Conservation (phyloP, 2,888 invertebrate species). For the Lithosia quadra region DNA sequence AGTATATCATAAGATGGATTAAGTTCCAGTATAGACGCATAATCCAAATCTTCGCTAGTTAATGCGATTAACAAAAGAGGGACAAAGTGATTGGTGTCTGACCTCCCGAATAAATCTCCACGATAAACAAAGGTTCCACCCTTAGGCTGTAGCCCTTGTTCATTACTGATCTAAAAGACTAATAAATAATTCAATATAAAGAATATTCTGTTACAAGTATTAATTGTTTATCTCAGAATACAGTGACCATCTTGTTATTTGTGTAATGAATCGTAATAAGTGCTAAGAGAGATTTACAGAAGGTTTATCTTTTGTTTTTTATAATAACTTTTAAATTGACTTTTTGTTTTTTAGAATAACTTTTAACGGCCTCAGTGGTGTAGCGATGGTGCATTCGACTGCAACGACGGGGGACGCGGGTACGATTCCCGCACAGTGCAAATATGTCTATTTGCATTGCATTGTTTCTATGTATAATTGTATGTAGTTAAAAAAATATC, state of each 20-base stretch:
- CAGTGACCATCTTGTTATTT: not conserved
- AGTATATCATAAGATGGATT: not conserved
- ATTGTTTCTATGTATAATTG: no score
- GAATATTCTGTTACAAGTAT: not conserved
- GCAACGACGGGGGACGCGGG: no score
- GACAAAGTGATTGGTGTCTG: constrained; percentile 19
- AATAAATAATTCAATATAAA: not conserved
- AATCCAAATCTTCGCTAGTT: constrained; percentile 1
- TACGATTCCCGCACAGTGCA: no score
- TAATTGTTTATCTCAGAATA: not conserved
- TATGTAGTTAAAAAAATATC: no score
- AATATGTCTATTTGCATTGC: no score
- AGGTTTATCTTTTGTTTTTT: no score
- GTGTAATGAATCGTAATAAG: no score
- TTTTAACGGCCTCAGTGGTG: no score
- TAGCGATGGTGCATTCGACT: no score
- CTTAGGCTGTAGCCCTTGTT: not conserved
- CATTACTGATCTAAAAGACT: not conserved
- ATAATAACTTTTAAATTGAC: no score
- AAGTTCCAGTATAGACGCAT: not conserved
- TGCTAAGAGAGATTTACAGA: no score
- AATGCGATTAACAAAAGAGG: constrained; percentile 13
- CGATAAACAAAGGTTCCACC: not conserved
- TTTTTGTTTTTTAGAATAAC: no score
- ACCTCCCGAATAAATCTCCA: constrained; percentile 9